Conservation (phyloP, 2,888 invertebrate species). For the Hoplodrina ambigua region DNA sequence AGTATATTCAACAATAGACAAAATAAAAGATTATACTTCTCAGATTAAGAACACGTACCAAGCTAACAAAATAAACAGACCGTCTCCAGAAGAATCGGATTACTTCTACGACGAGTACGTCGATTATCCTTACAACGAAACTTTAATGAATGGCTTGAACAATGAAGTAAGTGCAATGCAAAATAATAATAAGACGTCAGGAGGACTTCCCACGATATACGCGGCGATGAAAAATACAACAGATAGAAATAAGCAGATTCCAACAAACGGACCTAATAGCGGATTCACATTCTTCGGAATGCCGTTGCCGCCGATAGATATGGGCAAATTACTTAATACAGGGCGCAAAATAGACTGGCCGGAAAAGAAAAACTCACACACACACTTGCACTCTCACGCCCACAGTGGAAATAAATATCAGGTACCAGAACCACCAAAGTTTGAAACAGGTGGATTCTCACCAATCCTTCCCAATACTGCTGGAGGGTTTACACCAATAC, state of each 20-base stretch:
- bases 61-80: constrained; percentile 89
- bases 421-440: constrained; percentile 89
- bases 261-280: constrained; percentile 88
- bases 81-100: constrained; percentile 94
- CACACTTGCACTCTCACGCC: constrained; percentile 66
- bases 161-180: constrained; percentile 76
- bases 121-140: constrained; percentile 93
- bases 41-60: constrained; percentile 85
- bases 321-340: constrained; percentile 91
- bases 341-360: constrained; percentile 87
- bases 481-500: constrained; percentile 93
- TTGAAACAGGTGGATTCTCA: constrained; percentile 94
- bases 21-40: constrained; percentile 86
- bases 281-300: constrained; percentile 96
- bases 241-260: constrained; percentile 75
- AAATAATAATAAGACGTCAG: constrained; percentile 82
- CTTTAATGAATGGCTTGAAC: constrained; percentile 81
- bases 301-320: constrained; percentile 93
- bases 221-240: constrained; percentile 79
- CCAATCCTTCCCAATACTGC: constrained; percentile 93
- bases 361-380: constrained; percentile 79
- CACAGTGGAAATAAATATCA: constrained; percentile 81
- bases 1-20: constrained; percentile 91
- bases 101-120: constrained; percentile 96
- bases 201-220: constrained; percentile 90